Base-by-base conservation (phyloP, 2,113 vertebrate species). In the Glareola pratincola region DNA sequence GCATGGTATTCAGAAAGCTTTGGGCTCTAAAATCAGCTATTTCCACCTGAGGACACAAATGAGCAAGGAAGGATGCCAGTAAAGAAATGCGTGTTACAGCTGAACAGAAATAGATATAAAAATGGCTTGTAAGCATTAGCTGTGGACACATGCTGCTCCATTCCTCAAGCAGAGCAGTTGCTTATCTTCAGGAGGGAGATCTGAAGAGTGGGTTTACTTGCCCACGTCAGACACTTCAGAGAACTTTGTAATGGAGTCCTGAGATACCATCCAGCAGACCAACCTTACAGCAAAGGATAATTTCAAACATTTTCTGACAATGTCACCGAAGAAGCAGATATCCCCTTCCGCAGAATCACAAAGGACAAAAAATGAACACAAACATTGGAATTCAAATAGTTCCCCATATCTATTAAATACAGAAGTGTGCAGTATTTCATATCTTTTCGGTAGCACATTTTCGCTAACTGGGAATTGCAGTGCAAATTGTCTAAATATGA, bases 11-110 rank as follows among this genome's bases (percentile, higher is more conserved):
- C 82, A 67, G 78, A 79, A 84, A 71, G 34, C 63, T 84, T 66
- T 68, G 53, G 56, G 53, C 43, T 88, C 73, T 87, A 84, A 90
- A 87, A 80, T 72, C 47, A 30, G 8, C 63, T 57, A 2, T 81
- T 94, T 92, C 92, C 59, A 84, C 83, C 73, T 81, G 47, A 87
- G 90, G 90, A 90, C 82, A 80, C 63, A 88, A 92, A 88, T 53
- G 37, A 88, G 43, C 32, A 72, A 67, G 78, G 53, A 81, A 57
- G 17, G 34, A 72, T 63, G 73, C 78, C 57, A 68, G 63, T 72
- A 67, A 62, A 88, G 47, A 78, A 91, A 78, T 12, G 12, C 18
- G 14, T 69, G 79, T 20, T 93, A 60, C 54, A 78, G 48, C 69
- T 78, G 79, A 85, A 88, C 43, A 73, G 64, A 88, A 85, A 78